Conservation (phyloP, 92 coral and sea anemone species). For the Phymanthus crucifer region DNA sequence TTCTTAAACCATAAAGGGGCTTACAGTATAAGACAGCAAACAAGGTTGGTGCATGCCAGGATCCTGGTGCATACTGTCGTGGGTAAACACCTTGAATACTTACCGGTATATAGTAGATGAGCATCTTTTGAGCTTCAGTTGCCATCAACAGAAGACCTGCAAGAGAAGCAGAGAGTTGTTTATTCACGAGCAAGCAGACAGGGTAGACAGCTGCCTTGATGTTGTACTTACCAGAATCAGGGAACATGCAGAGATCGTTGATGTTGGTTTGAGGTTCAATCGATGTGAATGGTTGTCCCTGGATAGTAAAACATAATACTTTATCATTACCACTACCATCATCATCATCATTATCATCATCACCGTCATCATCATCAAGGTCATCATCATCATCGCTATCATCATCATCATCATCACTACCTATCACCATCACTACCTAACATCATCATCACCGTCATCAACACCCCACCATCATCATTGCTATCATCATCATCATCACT, state of each 20-base stretch:
- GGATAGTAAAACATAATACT: constrained; percentile 1
- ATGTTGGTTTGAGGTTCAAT: constrained; percentile 86
- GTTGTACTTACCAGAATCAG: constrained; percentile 76
- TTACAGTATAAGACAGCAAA: neutral
- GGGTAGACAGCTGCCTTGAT: neutral
- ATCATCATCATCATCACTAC: neutral
- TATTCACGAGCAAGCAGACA: neutral
- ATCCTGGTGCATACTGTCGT: neutral
- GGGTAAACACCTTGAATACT: constrained; percentile 5
- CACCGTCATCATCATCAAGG: neutral
- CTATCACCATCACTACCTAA: too few relatives aligned
- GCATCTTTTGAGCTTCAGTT: constrained; percentile 93
- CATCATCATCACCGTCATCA: too few relatives aligned
- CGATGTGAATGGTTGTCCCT: constrained; percentile 96
- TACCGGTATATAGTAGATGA: constrained; percentile 93
- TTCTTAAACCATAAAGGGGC: neutral
- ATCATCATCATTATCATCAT: neutral
- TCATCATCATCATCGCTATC: neutral
- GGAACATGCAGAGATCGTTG: constrained; percentile 79
- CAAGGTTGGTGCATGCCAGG: too few relatives aligned
- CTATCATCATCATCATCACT: too few relatives aligned
- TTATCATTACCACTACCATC: too few relatives aligned
- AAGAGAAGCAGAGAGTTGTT: neutral
- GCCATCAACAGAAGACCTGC: constrained; percentile 93
- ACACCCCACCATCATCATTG: too few relatives aligned